Evolutionary conservation across 1,140 invertebrate species (phyloP).

Genomic region (Aleiodes sp.): DNA sequence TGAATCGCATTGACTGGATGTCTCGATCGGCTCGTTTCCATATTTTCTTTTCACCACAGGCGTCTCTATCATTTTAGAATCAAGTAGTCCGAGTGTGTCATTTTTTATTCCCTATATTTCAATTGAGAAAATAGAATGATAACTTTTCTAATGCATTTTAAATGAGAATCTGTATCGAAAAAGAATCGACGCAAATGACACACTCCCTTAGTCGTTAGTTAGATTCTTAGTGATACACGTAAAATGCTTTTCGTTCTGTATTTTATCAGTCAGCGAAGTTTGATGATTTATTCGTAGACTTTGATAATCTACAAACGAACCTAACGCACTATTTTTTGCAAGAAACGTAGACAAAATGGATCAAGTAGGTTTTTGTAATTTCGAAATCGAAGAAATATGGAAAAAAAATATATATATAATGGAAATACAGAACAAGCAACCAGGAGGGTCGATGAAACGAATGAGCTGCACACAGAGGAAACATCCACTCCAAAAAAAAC

Average conservation of each 20-base stretch:
- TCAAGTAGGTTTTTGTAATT: conserved; percentile 32
- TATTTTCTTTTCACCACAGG: conserved; percentile 25
- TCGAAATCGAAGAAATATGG: not conserved
- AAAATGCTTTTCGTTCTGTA: conserved; percentile 25
- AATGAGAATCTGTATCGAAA: not conserved
- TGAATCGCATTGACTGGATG: conserved; percentile 19
- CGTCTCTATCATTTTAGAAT: conserved; percentile 23
- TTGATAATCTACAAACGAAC: conserved; percentile 15
- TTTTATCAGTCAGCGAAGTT: conserved; percentile 11
- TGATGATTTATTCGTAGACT: not conserved
- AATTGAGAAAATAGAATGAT: too few relatives aligned
- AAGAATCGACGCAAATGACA: conserved; percentile 13
- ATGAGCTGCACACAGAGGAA: conserved; percentile 28
- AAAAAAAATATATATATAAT: conserved; percentile 16
- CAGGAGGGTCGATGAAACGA: conserved; percentile 14
- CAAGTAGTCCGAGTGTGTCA: conserved; percentile 17
- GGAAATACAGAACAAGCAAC: conserved; percentile 20
- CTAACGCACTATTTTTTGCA: conserved; percentile 21
- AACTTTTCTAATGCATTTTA: not conserved
- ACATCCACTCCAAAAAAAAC: conserved; percentile 21
- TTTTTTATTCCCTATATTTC: too few relatives aligned
- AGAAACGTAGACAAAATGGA: conserved; percentile 32
- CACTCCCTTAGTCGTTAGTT: conserved; percentile 31
- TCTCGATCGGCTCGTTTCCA: conserved; percentile 20
- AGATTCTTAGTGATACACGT: conserved; percentile 33